Evolutionary conservation across 2,797 vertebrate genomes (phyloP), one percentile per base, ranked within the genome.

Genomic region (Xenentodon cancila): DNA sequence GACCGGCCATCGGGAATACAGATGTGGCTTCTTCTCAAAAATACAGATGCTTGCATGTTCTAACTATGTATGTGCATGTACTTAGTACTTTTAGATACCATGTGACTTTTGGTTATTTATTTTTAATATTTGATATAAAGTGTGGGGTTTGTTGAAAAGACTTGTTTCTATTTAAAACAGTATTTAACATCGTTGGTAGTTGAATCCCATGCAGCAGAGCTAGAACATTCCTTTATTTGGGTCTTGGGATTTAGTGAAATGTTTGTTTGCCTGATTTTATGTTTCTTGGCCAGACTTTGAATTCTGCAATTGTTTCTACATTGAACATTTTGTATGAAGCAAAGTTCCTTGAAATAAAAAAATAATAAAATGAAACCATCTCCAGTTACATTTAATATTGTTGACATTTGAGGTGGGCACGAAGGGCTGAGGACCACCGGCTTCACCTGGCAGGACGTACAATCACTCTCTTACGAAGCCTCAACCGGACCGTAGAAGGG

Each of bases 121-220:
- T 97, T 97, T 95, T 96, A 95, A 95, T 93, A 93, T 98, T 98
- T 98, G 95, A 96, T 97, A 98, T 95, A 89, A 95, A 95, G 89
- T 89, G 71, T 91, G 93, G 93, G 92, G 88, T 94, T 96, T 96
- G 93, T 95, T 94, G 92, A 81, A 80, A 82, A 82, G 60, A 87
- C 91, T 93, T 82, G 89, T 96, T 97, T 97, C 92, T 96, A 96
- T 94, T 92, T 87, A 92, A 88, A 67, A 75, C 91, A 93, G 91
- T 94, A 93, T 93, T 94, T 81, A 84, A 79, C 74, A 77, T 82
- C 86, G 79, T 82, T 73, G 82, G 61, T 77, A 73, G 91, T 92
- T 94, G 91, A 90, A 74, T 77, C 50, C 81, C 81, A 71, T 90
- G 90, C 92, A 87, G 93, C 86, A 89, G 90, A 90, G 87, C 81